These are phyloP conservation scores for Protobothrops flavoviridis DNA, from an alignment of 2,113 vertebrate species.

Conservation along the genomic window DNA sequence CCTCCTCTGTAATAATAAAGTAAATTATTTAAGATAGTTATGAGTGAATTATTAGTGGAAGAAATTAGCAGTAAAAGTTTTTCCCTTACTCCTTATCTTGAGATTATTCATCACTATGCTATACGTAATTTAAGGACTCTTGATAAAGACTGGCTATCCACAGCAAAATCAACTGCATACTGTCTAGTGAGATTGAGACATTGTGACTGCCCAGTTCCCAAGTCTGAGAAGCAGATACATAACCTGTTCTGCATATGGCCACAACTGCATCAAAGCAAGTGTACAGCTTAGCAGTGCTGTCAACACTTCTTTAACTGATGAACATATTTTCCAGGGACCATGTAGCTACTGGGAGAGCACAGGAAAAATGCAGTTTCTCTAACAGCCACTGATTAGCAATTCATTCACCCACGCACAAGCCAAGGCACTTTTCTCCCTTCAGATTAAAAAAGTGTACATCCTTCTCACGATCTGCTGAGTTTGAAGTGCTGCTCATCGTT, in stretches of 20 bases:
- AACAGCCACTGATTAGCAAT: not conserved
- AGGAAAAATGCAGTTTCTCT: not conserved
- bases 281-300: not conserved
- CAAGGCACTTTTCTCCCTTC: not conserved
- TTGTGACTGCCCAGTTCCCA: not conserved
- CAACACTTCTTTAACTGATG: not conserved
- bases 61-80: not conserved
- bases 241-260: not conserved
- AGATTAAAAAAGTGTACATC: not conserved
- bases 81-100: not conserved
- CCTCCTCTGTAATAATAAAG: not conserved
- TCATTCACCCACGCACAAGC: not conserved
- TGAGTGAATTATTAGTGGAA: not conserved
- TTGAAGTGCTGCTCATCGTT: not conserved
- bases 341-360: not conserved
- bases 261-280: not conserved
- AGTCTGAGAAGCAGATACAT: not conserved
- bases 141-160: not conserved
- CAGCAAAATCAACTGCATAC: not conserved
- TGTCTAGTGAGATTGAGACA: not conserved
- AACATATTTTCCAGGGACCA: not conserved
- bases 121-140: not conserved
- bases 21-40: not conserved
- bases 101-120: not conserved
- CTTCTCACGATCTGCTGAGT: not conserved